A percentile compares a stretch with the other conserved stretches of the same genome.
Evolutionary conservation across 2,888 invertebrate genomes (phyloP).

Genomic region (Agrochola circellaris): DNA sequence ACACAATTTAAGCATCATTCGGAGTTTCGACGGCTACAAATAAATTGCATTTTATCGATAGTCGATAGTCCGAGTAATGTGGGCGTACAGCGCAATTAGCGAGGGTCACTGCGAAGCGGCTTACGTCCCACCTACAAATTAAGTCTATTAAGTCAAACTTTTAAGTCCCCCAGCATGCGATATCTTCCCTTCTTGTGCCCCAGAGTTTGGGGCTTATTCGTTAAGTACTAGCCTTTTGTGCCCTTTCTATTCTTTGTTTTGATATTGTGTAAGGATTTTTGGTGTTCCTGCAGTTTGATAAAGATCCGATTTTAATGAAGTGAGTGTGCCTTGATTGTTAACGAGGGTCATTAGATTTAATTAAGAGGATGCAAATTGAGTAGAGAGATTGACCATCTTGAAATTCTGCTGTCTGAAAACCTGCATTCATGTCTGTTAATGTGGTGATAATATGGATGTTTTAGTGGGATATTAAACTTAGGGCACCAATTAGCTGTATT

Average conservation of each 20-base stretch:
- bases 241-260: slow-evolving; percentile 84
- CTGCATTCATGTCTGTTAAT: background rate
- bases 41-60: slow-evolving; percentile 76
- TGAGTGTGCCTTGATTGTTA: slow-evolving; percentile 36
- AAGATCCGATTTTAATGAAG: slow-evolving; percentile 65
- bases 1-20: slow-evolving; percentile 58
- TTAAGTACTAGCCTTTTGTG: slow-evolving; percentile 88
- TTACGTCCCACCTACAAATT: slow-evolving; percentile 88
- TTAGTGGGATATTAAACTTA: background rate
- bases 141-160: slow-evolving; percentile 90
- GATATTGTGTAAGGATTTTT: slow-evolving; percentile 82
- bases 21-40: slow-evolving; percentile 58
- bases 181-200: slow-evolving; percentile 88
- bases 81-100: slow-evolving; percentile 74
- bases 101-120: slow-evolving; percentile 87
- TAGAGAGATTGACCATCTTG: background rate
- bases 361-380: slow-evolving; percentile 1
- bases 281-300: slow-evolving; percentile 69
- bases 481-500: background rate
- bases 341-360: slow-evolving; percentile 8
- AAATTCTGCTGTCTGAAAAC: background rate
- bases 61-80: slow-evolving; percentile 70
- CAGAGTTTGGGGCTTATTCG: slow-evolving; percentile 87
- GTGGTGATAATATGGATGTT: background rate
- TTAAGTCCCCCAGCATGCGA: slow-evolving; percentile 88